Percentiles rank a stretch among this genome's conserved stretches.
phyloP scores from a whole-genome alignment of 2,113 vertebrate species.

The Hemiscyllium ocellatum region DNA sequence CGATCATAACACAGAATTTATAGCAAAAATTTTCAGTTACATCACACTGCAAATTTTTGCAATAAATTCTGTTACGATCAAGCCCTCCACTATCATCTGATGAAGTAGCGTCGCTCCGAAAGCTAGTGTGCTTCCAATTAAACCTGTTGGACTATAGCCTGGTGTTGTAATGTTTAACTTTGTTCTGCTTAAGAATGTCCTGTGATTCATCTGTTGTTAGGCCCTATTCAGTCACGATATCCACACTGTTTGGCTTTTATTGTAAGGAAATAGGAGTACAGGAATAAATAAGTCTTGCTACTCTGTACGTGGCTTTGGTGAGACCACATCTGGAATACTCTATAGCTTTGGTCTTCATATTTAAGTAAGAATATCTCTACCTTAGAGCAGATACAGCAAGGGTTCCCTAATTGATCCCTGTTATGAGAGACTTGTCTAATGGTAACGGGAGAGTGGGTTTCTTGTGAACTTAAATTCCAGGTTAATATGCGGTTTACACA shows the following conservation, averaged over 20 bases:
- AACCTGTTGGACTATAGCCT: too few relatives aligned
- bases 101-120: too few relatives aligned
- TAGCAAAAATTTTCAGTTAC: too few relatives aligned
- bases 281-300: not conserved
- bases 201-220: not conserved
- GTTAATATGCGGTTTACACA: not conserved
- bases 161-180: too few relatives aligned
- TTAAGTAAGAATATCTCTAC: not conserved
- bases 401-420: not conserved
- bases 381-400: not conserved
- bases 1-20: too few relatives aligned
- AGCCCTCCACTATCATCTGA: too few relatives aligned
- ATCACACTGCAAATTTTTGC: too few relatives aligned
- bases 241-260: not conserved
- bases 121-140: too few relatives aligned
- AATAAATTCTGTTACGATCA: too few relatives aligned
- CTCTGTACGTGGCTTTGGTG: not conserved
- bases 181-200: not conserved
- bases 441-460: not conserved
- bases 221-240: not conserved
- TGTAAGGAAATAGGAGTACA: not conserved
- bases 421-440: not conserved
- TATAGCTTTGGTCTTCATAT: not conserved
- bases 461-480: not conserved
- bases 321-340: not conserved